Conservation (phyloP, 2,797 vertebrate species). For the Sebastes trivittatus region DNA sequence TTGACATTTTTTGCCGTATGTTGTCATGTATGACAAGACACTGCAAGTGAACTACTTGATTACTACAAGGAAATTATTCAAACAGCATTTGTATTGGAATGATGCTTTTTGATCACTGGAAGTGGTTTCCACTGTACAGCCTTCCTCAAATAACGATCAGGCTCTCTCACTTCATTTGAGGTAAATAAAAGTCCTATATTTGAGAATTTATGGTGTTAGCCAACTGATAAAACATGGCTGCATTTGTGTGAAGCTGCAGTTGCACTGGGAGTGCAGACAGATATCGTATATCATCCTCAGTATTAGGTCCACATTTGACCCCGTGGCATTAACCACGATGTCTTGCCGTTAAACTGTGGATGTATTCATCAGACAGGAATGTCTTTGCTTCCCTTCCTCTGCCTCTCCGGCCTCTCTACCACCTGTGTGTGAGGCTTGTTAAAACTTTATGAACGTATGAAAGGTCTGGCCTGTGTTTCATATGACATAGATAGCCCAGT, state of each 20-base stretch:
- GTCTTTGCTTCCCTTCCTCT: slow-evolving; percentile 11
- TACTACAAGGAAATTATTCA: no score
- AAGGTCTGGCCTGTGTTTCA: slow-evolving; percentile 49
- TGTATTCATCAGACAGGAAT: slow-evolving; percentile 45
- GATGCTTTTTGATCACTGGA: no score
- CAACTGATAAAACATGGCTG: slow-evolving; percentile 26
- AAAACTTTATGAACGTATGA: slow-evolving; percentile 68
- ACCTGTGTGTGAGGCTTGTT: slow-evolving; percentile 57
- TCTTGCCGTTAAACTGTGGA: slow-evolving; percentile 43
- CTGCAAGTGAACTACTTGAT: no score
- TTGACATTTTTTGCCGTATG: no score
- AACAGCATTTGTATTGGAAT: no score
- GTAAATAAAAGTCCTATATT: slow-evolving; percentile 20
- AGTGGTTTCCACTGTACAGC: background rate
- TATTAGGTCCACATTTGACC: slow-evolving; percentile 35
- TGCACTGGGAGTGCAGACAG: background rate
- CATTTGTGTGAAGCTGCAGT: background rate
- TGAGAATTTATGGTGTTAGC: slow-evolving; percentile 6
- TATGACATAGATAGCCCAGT: slow-evolving; percentile 53
- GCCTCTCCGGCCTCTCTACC: background rate
- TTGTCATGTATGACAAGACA: no score
- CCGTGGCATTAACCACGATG: slow-evolving; percentile 12
- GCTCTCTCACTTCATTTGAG: background rate
- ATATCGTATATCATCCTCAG: slow-evolving; percentile 21
- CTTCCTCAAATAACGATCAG: background rate